Evolutionary conservation across 2,888 invertebrate genomes (phyloP).

Genomic region (Xestia sexstrigata): DNA sequence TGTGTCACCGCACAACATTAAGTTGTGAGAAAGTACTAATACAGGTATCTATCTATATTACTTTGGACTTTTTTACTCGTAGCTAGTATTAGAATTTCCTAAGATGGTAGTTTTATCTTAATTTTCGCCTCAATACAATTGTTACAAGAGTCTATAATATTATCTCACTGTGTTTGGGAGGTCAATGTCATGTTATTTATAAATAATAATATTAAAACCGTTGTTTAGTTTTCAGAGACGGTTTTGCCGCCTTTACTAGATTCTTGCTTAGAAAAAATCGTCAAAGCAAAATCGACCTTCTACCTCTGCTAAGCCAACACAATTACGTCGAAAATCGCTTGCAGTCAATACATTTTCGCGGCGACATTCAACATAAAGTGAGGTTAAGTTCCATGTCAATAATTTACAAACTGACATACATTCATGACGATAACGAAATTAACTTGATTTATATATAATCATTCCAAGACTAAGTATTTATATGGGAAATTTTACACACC

Average conservation of each 20-base stretch:
- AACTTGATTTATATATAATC: not conserved
- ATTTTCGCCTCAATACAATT: not conserved
- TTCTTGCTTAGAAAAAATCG: not conserved
- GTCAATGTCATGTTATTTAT: not conserved
- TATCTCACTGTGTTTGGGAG: not conserved
- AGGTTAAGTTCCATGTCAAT: slow-evolving; percentile 67
- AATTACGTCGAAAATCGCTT: slow-evolving; percentile 43
- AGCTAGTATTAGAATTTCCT: not conserved
- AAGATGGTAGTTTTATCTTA: not conserved
- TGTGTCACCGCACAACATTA: not conserved
- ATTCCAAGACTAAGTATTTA: not conserved
- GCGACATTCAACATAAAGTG: slow-evolving; percentile 46
- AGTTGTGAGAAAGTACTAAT: not conserved
- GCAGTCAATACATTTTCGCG: slow-evolving; percentile 45
- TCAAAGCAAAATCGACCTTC: slow-evolving; percentile 37
- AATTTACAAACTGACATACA: slow-evolving; percentile 56
- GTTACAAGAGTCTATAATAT: not conserved
- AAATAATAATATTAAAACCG: not conserved
- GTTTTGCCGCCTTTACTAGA: slow-evolving; percentile 49
- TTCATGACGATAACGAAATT: slow-evolving; percentile 33
- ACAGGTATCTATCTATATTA: not conserved
- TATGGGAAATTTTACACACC: slow-evolving; percentile 70
- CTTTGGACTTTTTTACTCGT: not conserved
- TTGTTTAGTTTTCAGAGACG: not conserved
- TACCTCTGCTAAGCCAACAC: not conserved